A percentile compares a stretch with the other conserved stretches of the same genome.
Conservation (phyloP, 2,113 vertebrate genomes). For the Syngnathoides biaculeatus region DNA sequence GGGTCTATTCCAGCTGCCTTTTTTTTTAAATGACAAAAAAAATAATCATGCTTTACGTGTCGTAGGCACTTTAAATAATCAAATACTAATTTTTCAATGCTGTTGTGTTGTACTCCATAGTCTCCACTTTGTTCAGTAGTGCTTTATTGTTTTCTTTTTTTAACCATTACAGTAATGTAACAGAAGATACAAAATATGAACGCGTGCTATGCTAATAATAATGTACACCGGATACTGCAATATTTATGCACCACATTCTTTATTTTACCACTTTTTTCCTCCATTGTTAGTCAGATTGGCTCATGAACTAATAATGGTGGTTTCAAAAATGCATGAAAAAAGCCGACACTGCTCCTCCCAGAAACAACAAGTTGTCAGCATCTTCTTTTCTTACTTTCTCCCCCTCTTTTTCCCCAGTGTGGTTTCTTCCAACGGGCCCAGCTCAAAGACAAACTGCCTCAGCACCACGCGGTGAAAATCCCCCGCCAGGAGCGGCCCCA, state of each 20-base stretch:
- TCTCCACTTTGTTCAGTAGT: too few species aligned
- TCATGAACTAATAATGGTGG: neutral
- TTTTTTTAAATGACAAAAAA: too few species aligned
- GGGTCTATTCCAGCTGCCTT: too few species aligned
- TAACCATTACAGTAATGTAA: too few species aligned
- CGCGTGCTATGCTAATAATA: too few species aligned
- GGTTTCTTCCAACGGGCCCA: slow-evolving; percentile 86
- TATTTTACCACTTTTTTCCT: neutral
- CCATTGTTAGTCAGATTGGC: neutral
- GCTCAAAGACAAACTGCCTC: slow-evolving; percentile 81
- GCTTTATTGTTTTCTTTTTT: too few species aligned
- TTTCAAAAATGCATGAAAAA: neutral
- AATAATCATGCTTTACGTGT: too few species aligned
- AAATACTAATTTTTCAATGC: too few species aligned
- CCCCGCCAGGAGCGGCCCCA: slow-evolving; percentile 81
- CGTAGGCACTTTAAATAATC: too few species aligned
- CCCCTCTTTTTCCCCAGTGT: slow-evolving; percentile 65
- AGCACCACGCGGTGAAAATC: slow-evolving; percentile 90
- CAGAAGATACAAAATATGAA: too few species aligned
- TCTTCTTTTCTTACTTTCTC: neutral
- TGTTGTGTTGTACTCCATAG: too few species aligned
- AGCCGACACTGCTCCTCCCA: neutral
- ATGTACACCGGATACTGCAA: too few species aligned
- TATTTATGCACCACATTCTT: neutral
- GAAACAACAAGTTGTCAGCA: neutral